Base-by-base conservation (phyloP, 2,113 vertebrate species). In the Picathartes gymnocephalus region DNA sequence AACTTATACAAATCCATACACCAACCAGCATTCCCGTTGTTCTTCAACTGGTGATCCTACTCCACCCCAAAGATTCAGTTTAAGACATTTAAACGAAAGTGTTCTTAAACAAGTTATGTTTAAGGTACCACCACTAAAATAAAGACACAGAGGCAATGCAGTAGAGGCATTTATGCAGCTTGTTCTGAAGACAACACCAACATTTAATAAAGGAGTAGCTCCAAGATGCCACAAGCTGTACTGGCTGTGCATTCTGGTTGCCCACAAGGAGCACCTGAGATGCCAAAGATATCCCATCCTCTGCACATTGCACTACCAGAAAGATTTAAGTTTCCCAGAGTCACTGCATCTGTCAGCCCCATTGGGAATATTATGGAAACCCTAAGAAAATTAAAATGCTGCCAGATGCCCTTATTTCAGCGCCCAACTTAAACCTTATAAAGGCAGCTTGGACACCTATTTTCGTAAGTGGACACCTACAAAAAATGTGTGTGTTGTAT, bases 241-340 rank as follows among this genome's bases (percentile, higher is more conserved):
- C 28, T 15, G 25, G 11, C 30, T 4, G 0, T 4, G 10, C 37
- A 13, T 9, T 4, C 4, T n/a, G 7, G 21, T 0, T 70, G 27
- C 37, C 44, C 48, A 51, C 23, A 65, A 13, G 15, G 6, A 66
- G 13, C 14, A 39, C 6, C 15, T 21, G 13, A 56, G 22, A 69
- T 13, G 28, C 15, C 50, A 69, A 16, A 62, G n/a, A 16, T 40
- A 39, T 68, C 37, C 51, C 30, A 24, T 23, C 8, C 1, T 3
- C 8, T 0, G 1, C 50, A 15, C 8, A 0, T 35, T 22, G n/a
- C 37, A 4, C 2, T 21, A 44, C 22, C 31, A n/a, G 39, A 42
- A 76, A 51, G 13, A 64, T 0, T 0, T 1, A 4, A 28, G 27
- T 76, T 35, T 64, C 57, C 6, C 23, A 53, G 25, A 83, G 23